Conservation (phyloP, 2,113 vertebrate species). For the Muscicapa adusta region DNA sequence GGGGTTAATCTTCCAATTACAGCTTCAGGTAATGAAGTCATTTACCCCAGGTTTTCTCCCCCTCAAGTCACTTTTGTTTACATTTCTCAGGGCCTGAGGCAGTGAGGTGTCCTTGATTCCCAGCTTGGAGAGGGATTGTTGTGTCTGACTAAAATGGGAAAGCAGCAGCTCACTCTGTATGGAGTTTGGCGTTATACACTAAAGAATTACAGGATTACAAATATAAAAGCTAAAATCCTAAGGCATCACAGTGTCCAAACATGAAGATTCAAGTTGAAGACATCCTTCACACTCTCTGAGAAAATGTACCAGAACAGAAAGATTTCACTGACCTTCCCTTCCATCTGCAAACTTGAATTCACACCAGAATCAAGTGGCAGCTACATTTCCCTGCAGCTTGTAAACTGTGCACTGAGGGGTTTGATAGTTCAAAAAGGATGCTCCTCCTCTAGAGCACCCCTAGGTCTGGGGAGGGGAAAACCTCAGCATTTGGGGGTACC, state of each 20-base stretch:
- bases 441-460: neutral
- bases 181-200: neutral
- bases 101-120: neutral
- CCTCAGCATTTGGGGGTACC: neutral
- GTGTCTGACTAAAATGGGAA: neutral
- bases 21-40: neutral
- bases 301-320: neutral
- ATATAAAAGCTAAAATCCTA: neutral
- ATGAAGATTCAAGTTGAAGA: neutral
- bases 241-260: neutral
- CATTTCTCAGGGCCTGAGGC: neutral
- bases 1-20: neutral
- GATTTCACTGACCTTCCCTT: neutral
- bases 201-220: neutral
- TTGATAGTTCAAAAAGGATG: neutral
- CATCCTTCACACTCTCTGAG: too few relatives aligned
- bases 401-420: neutral
- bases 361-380: neutral
- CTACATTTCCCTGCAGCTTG: neutral
- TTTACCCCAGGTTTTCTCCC: neutral
- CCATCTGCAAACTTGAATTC: neutral
- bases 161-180: neutral
- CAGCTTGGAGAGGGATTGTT: neutral
- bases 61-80: neutral
- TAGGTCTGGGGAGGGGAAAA: neutral